Percentiles rank a stretch among this genome's conserved stretches.
These are phyloP conservation scores for Ditula angustiorana DNA, from an alignment of 2,888 invertebrate genomes.

Conservation along the genomic window DNA sequence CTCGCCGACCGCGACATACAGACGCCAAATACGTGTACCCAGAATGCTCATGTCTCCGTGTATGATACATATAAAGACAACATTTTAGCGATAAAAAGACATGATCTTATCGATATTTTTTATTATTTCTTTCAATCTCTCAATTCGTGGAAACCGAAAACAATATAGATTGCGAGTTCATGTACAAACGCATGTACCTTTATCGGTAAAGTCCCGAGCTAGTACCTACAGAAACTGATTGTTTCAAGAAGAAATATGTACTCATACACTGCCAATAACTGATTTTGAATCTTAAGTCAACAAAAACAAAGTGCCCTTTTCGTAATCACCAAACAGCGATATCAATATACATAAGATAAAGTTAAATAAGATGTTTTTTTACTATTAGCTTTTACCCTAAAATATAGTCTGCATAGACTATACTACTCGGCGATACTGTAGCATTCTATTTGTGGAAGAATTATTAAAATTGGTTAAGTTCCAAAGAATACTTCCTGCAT, in stretches of 20 bases:
- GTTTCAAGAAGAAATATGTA: not conserved
- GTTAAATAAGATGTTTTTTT: too few relatives aligned
- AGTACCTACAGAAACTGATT: not conserved
- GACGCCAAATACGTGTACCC: not conserved
- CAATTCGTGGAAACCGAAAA: not conserved
- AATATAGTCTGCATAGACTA: too few relatives aligned
- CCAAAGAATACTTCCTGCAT: too few relatives aligned
- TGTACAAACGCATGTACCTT: not conserved
- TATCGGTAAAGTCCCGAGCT: not conserved
- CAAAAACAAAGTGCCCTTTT: not conserved
- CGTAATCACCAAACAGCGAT: not conserved
- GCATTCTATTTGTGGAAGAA: too few relatives aligned
- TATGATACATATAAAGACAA: not conserved
- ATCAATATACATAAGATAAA: too few relatives aligned
- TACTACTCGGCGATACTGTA: too few relatives aligned
- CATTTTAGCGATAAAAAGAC: not conserved
- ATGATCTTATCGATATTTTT: not conserved
- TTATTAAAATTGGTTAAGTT: too few relatives aligned
- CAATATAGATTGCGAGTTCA: not conserved
- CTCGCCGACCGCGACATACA: not conserved
- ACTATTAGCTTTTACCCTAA: too few relatives aligned
- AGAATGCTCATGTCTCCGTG: not conserved
- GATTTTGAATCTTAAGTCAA: not conserved
- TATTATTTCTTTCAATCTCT: not conserved
- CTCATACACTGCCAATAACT: not conserved